Evolutionary conservation across 2,888 invertebrate genomes (phyloP), one percentile per base, ranked within the genome.

Genomic region (Arctia plantaginis): DNA sequence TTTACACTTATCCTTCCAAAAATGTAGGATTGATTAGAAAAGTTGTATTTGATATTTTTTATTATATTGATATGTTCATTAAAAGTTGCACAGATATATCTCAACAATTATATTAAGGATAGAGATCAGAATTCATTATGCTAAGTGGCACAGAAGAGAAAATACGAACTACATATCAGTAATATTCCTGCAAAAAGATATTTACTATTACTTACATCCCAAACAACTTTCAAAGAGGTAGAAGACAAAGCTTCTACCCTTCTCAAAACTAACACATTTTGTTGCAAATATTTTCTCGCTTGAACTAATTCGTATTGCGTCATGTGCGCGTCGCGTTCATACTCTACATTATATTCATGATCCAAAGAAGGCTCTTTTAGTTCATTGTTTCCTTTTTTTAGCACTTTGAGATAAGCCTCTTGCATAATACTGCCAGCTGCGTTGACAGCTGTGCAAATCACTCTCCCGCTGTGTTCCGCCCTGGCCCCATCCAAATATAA

Each of bases 271-370:
- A 99, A 97, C 83, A 98, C 97, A 90, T 98, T 97, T 79, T 97
- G 97, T 90, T 97, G 97, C 75, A 99, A 96, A 91, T 97, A 97
- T 88, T 97, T 97, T 86, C 98, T 96, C 68, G 98, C 98, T 89
- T 98, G 97, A 89, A 98, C 97, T 84, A 98, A 94, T 93, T 98
- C 98, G 77, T 97, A 97, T 86, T 97, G 97, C 51, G 97, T 97
- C 86, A 98, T 97, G 77, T 92, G 95, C 81, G 90, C 89, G 69
- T 92, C 91, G 72, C 93, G 92, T 86, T 93, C 92, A 80, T 91
- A 93, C 86, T 91, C 91, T 83, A 90, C 88, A 80, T 87, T 89
- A 75, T 90, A 90, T 82, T 92, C 91, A 82, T 91, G 89, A 81
- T 90, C 90, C 79, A 89, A 82, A 77, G 91, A 87, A 85, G 89